These are phyloP conservation scores for Zaprionus africanus DNA, from an alignment of 1,140 invertebrate species.

Conservation along the genomic window DNA sequence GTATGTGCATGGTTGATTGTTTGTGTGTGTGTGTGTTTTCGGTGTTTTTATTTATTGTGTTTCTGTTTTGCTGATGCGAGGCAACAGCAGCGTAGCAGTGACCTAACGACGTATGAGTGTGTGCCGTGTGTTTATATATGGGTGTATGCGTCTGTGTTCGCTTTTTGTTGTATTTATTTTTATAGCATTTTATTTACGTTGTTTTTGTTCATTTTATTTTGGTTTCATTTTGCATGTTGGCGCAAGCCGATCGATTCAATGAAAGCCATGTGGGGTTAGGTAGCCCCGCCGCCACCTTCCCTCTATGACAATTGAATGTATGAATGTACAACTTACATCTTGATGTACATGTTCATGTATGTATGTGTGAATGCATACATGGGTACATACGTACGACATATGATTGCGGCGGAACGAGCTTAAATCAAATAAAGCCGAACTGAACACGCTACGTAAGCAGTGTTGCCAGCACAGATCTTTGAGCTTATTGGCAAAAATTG, in stretches of 20 bases:
- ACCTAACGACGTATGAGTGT: slow-evolving; percentile 55
- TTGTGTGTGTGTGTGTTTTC: slow-evolving; percentile 65
- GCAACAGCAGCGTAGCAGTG: slow-evolving; percentile 61
- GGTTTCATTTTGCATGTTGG: slow-evolving; percentile 79
- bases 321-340: slow-evolving; percentile 5
- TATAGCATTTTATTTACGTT: slow-evolving; percentile 63
- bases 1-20: slow-evolving; percentile 5
- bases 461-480: slow-evolving; percentile 32
- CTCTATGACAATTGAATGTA: slow-evolving; percentile 22
- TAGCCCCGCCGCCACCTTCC: neutral
- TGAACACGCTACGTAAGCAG: slow-evolving; percentile 35
- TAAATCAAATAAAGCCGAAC: slow-evolving; percentile 40
- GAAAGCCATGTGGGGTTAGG: slow-evolving; percentile 62
- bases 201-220: slow-evolving; percentile 81
- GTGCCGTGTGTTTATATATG: slow-evolving; percentile 16
- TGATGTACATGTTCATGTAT: slow-evolving; percentile 9
- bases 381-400: slow-evolving; percentile 4
- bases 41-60: slow-evolving; percentile 81
- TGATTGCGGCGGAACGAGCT: slow-evolving; percentile 21
- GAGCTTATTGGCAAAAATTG: slow-evolving; percentile 36
- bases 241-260: slow-evolving; percentile 77
- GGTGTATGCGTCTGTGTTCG: slow-evolving; percentile 49
- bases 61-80: slow-evolving; percentile 69
- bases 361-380: slow-evolving; percentile 3
- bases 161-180: slow-evolving; percentile 70